Conservation (phyloP, 2,888 invertebrate species). For the Gryllus longicercus region DNA sequence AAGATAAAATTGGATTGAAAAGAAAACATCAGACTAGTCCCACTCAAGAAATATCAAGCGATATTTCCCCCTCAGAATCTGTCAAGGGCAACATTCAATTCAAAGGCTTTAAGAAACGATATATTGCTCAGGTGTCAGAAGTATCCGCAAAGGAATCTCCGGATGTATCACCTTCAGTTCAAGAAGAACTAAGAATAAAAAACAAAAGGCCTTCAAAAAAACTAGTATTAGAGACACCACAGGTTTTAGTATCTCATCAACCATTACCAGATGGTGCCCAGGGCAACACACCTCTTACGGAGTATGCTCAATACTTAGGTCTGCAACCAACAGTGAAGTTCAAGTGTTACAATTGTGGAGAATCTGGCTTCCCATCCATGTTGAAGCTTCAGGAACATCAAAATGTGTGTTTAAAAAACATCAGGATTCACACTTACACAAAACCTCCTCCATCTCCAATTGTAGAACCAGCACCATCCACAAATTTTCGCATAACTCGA, state of each 20-base stretch:
- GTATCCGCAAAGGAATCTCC: slow-evolving; percentile 22
- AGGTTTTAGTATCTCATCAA: slow-evolving; percentile 25
- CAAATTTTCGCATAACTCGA: slow-evolving; percentile 64
- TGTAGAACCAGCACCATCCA: slow-evolving; percentile 47
- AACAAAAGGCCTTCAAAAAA: not conserved
- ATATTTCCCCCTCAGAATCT: not conserved
- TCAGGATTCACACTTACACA: slow-evolving; percentile 43
- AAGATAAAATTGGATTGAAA: slow-evolving; percentile 20
- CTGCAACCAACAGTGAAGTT: slow-evolving; percentile 68
- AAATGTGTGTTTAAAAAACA: slow-evolving; percentile 53
- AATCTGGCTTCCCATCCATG: slow-evolving; percentile 63
- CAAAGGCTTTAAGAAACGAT: slow-evolving; percentile 33
- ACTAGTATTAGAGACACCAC: not conserved
- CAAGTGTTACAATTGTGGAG: slow-evolving; percentile 71
- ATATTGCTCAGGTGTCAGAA: slow-evolving; percentile 28
- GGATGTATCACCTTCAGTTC: slow-evolving; percentile 18
- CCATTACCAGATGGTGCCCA: slow-evolving; percentile 27
- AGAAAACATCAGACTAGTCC: not conserved
- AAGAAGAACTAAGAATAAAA: not conserved
- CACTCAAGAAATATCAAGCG: slow-evolving; percentile 19
- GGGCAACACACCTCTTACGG: slow-evolving; percentile 42
- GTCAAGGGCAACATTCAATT: slow-evolving; percentile 21
- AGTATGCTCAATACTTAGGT: slow-evolving; percentile 70
- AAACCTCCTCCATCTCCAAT: slow-evolving; percentile 50
- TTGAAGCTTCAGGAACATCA: slow-evolving; percentile 67